A percentile compares a stretch with the other conserved stretches of the same genome.
These are phyloP conservation scores for Synanceia verrucosa DNA, from an alignment of 2,797 vertebrate genomes.

Conservation along the genomic window DNA sequence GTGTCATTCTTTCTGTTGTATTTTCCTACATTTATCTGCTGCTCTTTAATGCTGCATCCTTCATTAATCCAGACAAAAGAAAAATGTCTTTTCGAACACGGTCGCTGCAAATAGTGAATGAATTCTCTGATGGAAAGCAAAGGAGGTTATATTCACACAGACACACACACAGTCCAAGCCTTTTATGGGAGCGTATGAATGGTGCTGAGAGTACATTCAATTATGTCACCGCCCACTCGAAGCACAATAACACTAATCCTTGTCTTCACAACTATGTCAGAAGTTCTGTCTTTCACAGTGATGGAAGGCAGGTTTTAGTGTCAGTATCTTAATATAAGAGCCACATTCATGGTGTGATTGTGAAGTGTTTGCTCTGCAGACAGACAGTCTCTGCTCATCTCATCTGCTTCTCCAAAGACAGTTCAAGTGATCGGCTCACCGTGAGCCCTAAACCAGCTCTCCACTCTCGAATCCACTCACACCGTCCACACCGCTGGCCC, in stretches of 20 bases:
- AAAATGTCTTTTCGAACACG: neutral
- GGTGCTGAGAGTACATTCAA: slow-evolving; percentile 3
- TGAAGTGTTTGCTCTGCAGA: neutral
- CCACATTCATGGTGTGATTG: neutral
- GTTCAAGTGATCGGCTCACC: slow-evolving; percentile 17
- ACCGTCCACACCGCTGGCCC: neutral
- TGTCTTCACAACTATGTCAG: neutral
- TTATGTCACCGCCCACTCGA: slow-evolving; percentile 11
- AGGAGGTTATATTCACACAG: neutral
- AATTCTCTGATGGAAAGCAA: neutral
- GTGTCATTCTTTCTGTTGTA: neutral
- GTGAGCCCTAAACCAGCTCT: neutral
- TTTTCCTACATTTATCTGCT: neutral
- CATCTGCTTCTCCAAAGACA: neutral
- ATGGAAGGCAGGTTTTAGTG: neutral
- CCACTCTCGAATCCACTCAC: neutral
- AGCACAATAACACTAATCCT: slow-evolving; percentile 5
- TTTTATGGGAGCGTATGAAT: slow-evolving; percentile 9
- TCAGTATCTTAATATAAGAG: neutral
- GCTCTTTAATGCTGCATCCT: neutral
- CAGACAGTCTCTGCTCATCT: neutral
- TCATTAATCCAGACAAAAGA: neutral
- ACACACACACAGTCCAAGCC: neutral
- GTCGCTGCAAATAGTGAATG: neutral
- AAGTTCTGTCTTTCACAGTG: neutral